Evolutionary conservation across 2,888 invertebrate species (phyloP).

Genomic region (Drosophila peninsularis): DNA sequence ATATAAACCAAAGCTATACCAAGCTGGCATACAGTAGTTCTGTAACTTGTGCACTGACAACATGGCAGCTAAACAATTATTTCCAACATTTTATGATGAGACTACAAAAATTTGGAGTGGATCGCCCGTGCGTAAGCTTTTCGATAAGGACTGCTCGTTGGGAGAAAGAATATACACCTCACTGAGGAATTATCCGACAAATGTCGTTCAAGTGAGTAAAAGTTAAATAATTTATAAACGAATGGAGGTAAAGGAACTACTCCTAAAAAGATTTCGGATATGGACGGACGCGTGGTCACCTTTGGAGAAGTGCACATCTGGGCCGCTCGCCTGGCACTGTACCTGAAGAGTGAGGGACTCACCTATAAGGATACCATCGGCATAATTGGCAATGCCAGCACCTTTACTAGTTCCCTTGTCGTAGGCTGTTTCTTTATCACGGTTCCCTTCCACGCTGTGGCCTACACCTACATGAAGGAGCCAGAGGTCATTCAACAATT

Average conservation of each 20-base stretch:
- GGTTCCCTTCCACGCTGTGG: constrained; percentile 62
- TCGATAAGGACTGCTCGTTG: constrained; percentile 33
- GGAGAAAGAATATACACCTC: constrained; percentile 39
- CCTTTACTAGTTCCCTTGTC: constrained; percentile 43
- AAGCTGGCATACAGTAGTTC: constrained; percentile 38
- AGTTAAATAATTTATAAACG: no score
- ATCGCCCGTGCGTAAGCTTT: constrained; percentile 22
- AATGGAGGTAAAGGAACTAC: neutral
- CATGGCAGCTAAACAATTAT: constrained; percentile 51
- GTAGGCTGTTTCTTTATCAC: constrained; percentile 57
- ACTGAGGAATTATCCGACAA: constrained; percentile 43
- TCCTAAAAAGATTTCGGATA: constrained; percentile 46
- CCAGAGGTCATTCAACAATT: constrained; percentile 48
- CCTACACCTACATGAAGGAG: constrained; percentile 48
- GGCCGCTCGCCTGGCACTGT: constrained; percentile 51
- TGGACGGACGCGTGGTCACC: constrained; percentile 50
- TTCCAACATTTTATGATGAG: constrained; percentile 56
- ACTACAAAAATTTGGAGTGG: constrained; percentile 68
- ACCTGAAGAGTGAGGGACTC: constrained; percentile 50
- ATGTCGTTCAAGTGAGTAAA: constrained; percentile 52
- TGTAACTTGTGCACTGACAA: constrained; percentile 19
- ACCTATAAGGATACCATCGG: constrained; percentile 59
- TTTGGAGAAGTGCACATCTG: constrained; percentile 41
- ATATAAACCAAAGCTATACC: constrained; percentile 47
- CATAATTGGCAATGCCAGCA: constrained; percentile 56